These are phyloP conservation scores for Linepithema humile DNA, from an alignment of 1,140 invertebrate genomes.

Conservation along the genomic window DNA sequence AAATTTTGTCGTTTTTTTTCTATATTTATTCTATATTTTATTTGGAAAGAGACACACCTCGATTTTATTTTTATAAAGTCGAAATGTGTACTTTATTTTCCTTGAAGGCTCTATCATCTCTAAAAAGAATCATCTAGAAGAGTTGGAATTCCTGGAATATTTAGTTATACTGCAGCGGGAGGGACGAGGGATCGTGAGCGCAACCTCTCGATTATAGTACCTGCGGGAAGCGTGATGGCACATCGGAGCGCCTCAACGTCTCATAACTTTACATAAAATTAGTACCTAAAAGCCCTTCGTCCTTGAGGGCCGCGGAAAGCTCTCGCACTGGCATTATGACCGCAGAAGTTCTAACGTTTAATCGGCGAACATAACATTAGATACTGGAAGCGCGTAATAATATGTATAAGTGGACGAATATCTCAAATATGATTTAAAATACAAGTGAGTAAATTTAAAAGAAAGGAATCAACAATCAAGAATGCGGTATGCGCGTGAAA, in stretches of 20 bases:
- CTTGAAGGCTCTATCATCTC: neutral
- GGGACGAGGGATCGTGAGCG: conserved; percentile 43
- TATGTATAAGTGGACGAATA: conserved; percentile 11
- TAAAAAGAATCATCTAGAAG: neutral
- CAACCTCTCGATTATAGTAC: conserved; percentile 73
- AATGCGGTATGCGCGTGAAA: no score
- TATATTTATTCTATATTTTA: neutral
- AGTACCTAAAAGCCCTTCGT: conserved; percentile 81
- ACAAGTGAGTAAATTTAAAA: neutral
- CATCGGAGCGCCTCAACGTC: conserved; percentile 69
- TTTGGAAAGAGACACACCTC: neutral
- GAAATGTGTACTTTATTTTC: conserved; percentile 10
- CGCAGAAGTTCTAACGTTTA: neutral
- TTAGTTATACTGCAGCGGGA: conserved; percentile 69
- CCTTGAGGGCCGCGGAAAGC: conserved; percentile 69
- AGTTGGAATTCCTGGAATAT: conserved; percentile 63
- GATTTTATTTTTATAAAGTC: neutral
- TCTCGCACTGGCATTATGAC: conserved; percentile 3
- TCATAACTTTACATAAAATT: conserved; percentile 83
- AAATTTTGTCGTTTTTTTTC: neutral
- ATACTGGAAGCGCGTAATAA: conserved; percentile 16
- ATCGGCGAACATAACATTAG: conserved; percentile 40
- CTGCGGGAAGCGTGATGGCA: conserved; percentile 76
- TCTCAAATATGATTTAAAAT: neutral
- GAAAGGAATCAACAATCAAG: neutral